A percentile compares a stretch with the other conserved stretches of the same genome.
Conservation (phyloP, 2,888 invertebrate genomes). For the Uloborus plumipes region DNA sequence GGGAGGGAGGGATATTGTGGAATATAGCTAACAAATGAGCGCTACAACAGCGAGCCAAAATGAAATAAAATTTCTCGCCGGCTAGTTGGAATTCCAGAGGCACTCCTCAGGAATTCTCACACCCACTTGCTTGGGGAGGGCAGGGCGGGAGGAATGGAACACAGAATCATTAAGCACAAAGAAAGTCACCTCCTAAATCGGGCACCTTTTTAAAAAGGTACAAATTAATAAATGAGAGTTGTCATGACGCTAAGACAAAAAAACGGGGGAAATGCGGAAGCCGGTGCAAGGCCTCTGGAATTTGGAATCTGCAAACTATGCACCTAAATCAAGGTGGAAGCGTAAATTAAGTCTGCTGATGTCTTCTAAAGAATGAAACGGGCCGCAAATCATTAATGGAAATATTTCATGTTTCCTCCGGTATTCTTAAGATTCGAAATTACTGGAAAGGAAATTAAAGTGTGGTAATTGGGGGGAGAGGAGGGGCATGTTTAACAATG, state of each 20-base stretch:
- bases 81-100: slow-evolving; percentile 47
- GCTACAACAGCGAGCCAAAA: slow-evolving; percentile 20
- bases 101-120: slow-evolving; percentile 25
- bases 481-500: not conserved
- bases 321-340: slow-evolving; percentile 44
- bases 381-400: slow-evolving; percentile 54
- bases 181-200: slow-evolving; percentile 53
- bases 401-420: slow-evolving; percentile 41
- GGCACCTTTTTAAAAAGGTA: slow-evolving; percentile 59
- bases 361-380: slow-evolving; percentile 29
- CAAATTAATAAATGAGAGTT: slow-evolving; percentile 59
- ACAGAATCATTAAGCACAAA: slow-evolving; percentile 49
- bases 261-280: not conserved
- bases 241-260: not conserved
- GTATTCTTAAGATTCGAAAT: not conserved
- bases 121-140: not conserved
- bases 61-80: slow-evolving; percentile 52
- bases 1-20: not conserved
- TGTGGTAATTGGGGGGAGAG: not conserved
- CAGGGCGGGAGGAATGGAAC: slow-evolving; percentile 2
- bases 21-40: slow-evolving; percentile 34
- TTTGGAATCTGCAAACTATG: slow-evolving; percentile 60
- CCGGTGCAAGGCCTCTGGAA: slow-evolving; percentile 20
- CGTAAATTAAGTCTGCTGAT: slow-evolving; percentile 47
- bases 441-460: not conserved